Evolutionary conservation across 2,797 vertebrate genomes (phyloP).

Genomic region (Tenualosa thibaudeaui): DNA sequence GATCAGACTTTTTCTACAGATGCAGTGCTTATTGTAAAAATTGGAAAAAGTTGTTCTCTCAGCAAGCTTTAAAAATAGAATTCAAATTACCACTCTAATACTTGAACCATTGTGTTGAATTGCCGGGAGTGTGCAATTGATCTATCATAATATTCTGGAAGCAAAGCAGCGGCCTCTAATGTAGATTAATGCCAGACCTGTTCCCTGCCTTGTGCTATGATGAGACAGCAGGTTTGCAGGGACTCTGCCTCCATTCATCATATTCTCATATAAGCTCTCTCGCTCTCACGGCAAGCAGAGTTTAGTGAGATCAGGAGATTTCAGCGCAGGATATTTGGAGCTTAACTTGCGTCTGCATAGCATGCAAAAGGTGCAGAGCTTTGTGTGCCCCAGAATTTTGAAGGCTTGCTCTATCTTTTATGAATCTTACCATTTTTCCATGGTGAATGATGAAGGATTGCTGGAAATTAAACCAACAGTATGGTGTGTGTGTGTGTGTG

Average conservation of each 20-base stretch:
- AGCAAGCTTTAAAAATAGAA: conserved; percentile 1
- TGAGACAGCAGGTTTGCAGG: conserved; percentile 4
- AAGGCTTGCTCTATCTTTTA: not conserved
- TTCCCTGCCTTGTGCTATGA: not conserved
- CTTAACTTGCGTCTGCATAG: not conserved
- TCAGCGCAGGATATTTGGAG: not conserved
- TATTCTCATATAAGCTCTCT: not conserved
- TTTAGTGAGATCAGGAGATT: conserved; percentile 1
- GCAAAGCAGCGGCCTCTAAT: not conserved
- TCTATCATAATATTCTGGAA: not conserved
- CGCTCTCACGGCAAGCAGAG: not conserved
- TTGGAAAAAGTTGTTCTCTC: not conserved
- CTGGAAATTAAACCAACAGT: no score
- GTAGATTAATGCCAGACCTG: conserved; percentile 2
- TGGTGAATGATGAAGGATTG: not conserved
- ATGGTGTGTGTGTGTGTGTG: no score
- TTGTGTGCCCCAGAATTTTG: not conserved
- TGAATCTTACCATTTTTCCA: not conserved
- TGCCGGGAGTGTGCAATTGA: not conserved
- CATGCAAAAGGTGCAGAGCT: not conserved
- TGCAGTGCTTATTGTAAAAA: not conserved
- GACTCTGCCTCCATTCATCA: not conserved
- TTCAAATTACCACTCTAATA: not conserved
- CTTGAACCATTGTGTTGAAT: not conserved
- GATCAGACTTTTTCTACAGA: not conserved